Percentiles rank a stretch among this genome's conserved stretches.
Evolutionary conservation across 2,888 invertebrate genomes (phyloP).

Genomic region (Serrognathus titanus): DNA sequence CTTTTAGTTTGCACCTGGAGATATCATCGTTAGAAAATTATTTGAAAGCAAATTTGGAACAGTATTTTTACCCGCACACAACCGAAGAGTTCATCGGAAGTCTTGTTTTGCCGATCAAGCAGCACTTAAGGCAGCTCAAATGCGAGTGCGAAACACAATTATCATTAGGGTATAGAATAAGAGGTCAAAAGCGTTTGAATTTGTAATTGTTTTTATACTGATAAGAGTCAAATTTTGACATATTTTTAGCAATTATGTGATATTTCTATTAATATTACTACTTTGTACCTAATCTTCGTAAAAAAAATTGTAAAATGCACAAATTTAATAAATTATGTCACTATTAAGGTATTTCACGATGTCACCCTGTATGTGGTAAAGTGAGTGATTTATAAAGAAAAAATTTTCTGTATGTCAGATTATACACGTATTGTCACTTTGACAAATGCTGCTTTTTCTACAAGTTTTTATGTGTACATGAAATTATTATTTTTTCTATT

Average conservation of each 20-base stretch:
- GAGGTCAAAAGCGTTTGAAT: conserved; percentile 40
- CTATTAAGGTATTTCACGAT: neutral
- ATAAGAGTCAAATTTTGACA: conserved; percentile 3
- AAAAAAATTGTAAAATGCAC: neutral
- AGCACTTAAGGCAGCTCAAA: conserved; percentile 52
- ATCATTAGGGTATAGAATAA: conserved; percentile 47
- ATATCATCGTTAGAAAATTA: conserved; percentile 54
- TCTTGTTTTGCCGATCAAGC: conserved; percentile 53
- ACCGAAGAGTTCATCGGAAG: conserved; percentile 61
- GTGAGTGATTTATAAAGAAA: neutral
- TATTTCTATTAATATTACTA: neutral
- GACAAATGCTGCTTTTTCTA: neutral
- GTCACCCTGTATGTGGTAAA: neutral
- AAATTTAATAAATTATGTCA: conserved; percentile 1
- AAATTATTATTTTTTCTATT: conserved; percentile 6
- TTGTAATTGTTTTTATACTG: conserved; percentile 20
- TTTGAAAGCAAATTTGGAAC: conserved; percentile 52
- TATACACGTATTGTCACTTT: neutral
- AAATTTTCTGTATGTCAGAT: neutral
- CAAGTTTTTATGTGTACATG: conserved; percentile 9
- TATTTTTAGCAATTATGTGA: conserved; percentile 1
- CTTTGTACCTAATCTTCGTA: neutral
- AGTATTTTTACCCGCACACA: conserved; percentile 57
- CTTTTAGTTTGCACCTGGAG: conserved; percentile 53
- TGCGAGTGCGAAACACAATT: conserved; percentile 54